Evolutionary conservation across 2,113 vertebrate species (phyloP).

Genomic region (Ailuropoda melanoleuca): DNA sequence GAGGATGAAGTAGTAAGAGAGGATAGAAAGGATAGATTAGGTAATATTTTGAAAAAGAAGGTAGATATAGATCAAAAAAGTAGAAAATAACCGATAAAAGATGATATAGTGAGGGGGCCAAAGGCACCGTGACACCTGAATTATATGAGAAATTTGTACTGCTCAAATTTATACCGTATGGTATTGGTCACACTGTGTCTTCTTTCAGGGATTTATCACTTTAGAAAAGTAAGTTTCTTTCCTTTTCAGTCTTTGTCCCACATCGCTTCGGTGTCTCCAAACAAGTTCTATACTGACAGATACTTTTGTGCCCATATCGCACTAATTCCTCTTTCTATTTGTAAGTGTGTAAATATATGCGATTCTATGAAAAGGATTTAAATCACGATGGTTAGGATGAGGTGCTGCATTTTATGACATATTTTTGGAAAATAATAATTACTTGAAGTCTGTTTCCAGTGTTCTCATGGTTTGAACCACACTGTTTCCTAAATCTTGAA

Average conservation of each 20-base stretch:
- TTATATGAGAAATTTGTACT: background rate
- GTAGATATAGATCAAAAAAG: background rate
- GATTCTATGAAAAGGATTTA: background rate
- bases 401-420: constrained; percentile 58
- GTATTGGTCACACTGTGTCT: background rate
- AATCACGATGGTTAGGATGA: constrained; percentile 52
- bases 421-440: constrained; percentile 64
- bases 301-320: background rate
- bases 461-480: constrained; percentile 2
- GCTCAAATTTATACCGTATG: background rate
- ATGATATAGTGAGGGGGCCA: background rate
- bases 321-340: background rate
- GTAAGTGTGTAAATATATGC: background rate
- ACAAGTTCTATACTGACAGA: background rate
- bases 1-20: background rate
- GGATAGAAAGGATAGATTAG: background rate
- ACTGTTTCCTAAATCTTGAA: constrained; percentile 58
- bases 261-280: background rate
- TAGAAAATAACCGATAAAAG: background rate
- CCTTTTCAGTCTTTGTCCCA: background rate
- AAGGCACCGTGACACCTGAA: background rate
- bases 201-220: background rate
- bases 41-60: background rate
- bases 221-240: constrained; percentile 12
- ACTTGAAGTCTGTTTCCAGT: constrained; percentile 57